Evolutionary conservation across 2,113 vertebrate species (phyloP), one percentile per base, ranked within the genome.

Genomic region (Cygnus buccinator): DNA sequence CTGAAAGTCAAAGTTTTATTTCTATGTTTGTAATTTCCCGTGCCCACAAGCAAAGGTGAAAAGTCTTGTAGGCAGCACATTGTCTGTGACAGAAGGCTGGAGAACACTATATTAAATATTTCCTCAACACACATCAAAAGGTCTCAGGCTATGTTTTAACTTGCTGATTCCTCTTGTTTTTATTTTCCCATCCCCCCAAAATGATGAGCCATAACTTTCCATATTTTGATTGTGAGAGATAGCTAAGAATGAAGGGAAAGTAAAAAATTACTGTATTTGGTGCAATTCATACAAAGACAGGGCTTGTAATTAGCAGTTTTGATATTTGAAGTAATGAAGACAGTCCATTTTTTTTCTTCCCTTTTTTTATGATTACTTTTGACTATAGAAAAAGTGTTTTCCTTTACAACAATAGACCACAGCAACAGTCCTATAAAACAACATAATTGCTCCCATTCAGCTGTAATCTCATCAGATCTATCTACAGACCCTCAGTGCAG

Each of bases 1-100:
- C 66, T 67, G 21, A 92, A 94, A 90, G n/a, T n/a, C 46, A 29
- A 67, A 23, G 28, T 28, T 82, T 87, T 87, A 75, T 72, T 94
- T 94, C 59, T 72, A 50, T 78, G 83, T 28, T 68, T 78, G 90
- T 92, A 88, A 92, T 96, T 90, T 90, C 48, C 54, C 67, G 14
- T 73, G 39, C 28, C 91, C 63, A 83, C 39, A 65, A 90, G 83
- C 85, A 79, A 79, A 79, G 20, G 43, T 88, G 54, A 37, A 44
- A 94, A 90, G 4, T 76, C 67, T 57, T 61, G 39, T 15, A 70
- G 3, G 6, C 22, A 83, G 66, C 72, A 88, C 20, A 46, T 3
- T 66, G 54, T n/a, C 59, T 73, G 55, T 80, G 71, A 90, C 67
- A 2, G 39, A 17, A 58, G 35, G 67, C 73, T 8, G 78, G 6